Base-by-base conservation (phyloP, 2,888 invertebrate genomes). In the Ochlodes sylvanus region DNA sequence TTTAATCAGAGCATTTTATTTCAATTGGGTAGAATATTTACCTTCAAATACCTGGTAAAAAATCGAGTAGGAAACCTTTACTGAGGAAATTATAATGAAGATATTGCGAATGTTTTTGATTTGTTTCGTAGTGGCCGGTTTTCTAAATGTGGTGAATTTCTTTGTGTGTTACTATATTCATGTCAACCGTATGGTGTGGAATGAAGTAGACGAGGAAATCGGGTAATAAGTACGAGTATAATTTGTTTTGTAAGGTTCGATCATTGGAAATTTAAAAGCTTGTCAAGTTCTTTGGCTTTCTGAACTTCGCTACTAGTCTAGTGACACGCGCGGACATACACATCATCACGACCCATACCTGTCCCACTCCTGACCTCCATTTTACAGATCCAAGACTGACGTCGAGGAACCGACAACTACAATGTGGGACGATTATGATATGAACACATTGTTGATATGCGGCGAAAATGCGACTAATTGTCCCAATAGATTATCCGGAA, bases 131-230 rank as follows among this genome's bases (percentile, higher is more conserved):
- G 17, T 55, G 9, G 34, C 55, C 15, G 55, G 10, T 9, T 2
- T 55, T 34, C 34, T 55, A 15, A 55, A 55, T 55, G 6, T 55
- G 34, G 55, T 15, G 4, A 55, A 32, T 15, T 55, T 55, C 21
- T 34, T 34, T 15, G 55, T 55, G 7, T 55, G 55, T 55, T 55
- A 55, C 17, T 55, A 55, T 55, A 55, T 32, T 55, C 14, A 55
- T 34, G n/a, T 9, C 9, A 55, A n/a, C 3, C n/a, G 34, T 10
- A 9, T n/a, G 27, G 7, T 2, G 0, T 27, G 27, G 27, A 27
- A 27, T 27, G 27, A 27, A 27, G 27, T 27, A 27, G 12, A 27
- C 0, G 34, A 55, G 34, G 15, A 34, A 34, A 55, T 15, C 5
- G 0, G 32, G 55, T 55, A 34, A 34, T 21, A n/a, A n/a, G 7